Percentiles rank a stretch among this genome's conserved stretches.
Conservation (phyloP, 1,140 invertebrate species). For the Colletes latitarsis region DNA sequence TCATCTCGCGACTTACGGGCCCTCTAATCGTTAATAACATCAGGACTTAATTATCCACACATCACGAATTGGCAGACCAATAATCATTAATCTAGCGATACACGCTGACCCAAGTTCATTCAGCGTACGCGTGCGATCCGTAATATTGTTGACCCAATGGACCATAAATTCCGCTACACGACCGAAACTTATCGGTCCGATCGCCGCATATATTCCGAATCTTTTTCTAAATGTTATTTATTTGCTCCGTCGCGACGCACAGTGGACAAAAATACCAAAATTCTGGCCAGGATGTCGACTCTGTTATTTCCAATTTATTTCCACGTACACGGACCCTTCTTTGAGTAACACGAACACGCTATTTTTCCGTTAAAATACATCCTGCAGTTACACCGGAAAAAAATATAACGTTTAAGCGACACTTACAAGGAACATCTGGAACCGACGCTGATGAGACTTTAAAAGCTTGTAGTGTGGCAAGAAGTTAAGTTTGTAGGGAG, state of each 20-base stretch:
- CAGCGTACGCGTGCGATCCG: background rate
- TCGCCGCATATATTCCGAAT: background rate
- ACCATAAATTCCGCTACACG: slow-evolving; percentile 1
- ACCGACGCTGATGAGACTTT: no score
- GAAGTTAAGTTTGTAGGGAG: no score
- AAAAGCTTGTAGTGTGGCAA: no score
- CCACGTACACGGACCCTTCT: no score
- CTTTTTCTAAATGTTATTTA: background rate
- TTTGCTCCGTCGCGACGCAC: background rate
- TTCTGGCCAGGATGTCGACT: no score
- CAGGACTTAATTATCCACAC: slow-evolving; percentile 26
- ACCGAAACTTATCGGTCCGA: slow-evolving; percentile 16
- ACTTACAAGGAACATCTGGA: no score
- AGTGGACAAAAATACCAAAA: no score
- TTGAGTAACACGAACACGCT: no score
- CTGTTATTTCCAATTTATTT: no score
- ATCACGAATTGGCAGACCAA: slow-evolving; percentile 31
- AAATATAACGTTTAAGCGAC: no score
- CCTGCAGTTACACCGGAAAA: no score
- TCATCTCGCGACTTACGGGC: background rate
- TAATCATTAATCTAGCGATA: slow-evolving; percentile 40
- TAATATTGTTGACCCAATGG: background rate
- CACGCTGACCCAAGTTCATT: background rate
- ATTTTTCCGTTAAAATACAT: no score
- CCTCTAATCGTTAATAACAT: slow-evolving; percentile 18